A percentile compares a stretch with the other conserved stretches of the same genome.
phyloP scores from a whole-genome alignment of 1,140 invertebrate species.

The Lepidurus apus region DNA sequence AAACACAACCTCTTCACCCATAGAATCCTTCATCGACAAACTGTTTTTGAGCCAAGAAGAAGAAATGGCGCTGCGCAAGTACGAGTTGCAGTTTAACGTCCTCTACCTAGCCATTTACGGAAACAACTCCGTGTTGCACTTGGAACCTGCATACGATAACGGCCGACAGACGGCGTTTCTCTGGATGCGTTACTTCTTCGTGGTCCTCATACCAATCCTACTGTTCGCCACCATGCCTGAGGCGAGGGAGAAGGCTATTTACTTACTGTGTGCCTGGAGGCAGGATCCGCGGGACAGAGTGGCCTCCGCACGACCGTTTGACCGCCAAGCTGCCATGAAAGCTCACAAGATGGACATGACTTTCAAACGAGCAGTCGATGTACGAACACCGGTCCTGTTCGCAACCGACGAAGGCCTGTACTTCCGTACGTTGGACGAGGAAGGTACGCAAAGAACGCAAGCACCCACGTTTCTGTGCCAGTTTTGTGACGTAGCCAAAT shows the following conservation, averaged over 20 bases:
- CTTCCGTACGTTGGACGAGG: not conserved
- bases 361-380: not conserved
- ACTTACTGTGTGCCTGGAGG: constrained; percentile 1
- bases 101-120: not conserved
- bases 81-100: not conserved
- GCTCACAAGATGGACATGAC: not conserved
- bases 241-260: not conserved
- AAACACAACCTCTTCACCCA: not conserved
- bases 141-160: not conserved
- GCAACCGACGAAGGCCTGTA: not conserved
- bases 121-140: not conserved
- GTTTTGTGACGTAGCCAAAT: not conserved
- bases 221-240: not conserved
- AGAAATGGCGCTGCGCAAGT: not conserved
- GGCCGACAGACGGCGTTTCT: not conserved
- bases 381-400: not conserved
- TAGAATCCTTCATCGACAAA: not conserved
- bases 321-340: not conserved
- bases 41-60: not conserved
- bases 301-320: not conserved
- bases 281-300: not conserved
- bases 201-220: not conserved
- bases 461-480: not conserved
- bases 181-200: not conserved
- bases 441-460: not conserved